Conservation (phyloP, 2,113 vertebrate species). For the Pelusios castaneus region DNA sequence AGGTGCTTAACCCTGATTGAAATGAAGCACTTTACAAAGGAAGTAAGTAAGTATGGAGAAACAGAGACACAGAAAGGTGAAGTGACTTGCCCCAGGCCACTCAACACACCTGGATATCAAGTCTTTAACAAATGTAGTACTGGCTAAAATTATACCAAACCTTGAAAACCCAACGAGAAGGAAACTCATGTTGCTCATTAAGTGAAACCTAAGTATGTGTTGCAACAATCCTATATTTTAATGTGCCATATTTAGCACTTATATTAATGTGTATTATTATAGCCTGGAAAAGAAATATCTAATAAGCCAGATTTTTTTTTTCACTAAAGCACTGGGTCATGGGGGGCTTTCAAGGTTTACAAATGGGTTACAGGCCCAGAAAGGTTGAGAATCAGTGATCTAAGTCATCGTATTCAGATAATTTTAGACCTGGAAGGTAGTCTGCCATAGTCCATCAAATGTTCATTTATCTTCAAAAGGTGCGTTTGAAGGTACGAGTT, state of each 20-base stretch:
- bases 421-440: not conserved
- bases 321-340: not conserved
- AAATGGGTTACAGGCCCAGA: not conserved
- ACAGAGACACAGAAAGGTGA: not conserved
- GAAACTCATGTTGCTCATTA: not conserved
- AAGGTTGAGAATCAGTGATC: not conserved
- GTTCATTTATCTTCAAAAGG: not conserved
- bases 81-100: not conserved
- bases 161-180: not conserved
- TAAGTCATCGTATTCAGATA: not conserved
- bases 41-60: not conserved
- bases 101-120: not conserved
- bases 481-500: not conserved
- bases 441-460: not conserved
- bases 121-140: no score
- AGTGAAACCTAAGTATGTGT: not conserved
- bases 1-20: not conserved
- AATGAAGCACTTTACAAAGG: not conserved
- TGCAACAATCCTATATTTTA: no score
- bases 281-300: no score
- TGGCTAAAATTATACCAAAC: not conserved
- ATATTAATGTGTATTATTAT: no score
- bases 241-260: no score
- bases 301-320: no score
- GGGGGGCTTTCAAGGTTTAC: not conserved